Percentiles rank a stretch among this genome's conserved stretches.
phyloP scores from a whole-genome alignment of 2,888 invertebrate species.

The Ormyrus labotus region DNA sequence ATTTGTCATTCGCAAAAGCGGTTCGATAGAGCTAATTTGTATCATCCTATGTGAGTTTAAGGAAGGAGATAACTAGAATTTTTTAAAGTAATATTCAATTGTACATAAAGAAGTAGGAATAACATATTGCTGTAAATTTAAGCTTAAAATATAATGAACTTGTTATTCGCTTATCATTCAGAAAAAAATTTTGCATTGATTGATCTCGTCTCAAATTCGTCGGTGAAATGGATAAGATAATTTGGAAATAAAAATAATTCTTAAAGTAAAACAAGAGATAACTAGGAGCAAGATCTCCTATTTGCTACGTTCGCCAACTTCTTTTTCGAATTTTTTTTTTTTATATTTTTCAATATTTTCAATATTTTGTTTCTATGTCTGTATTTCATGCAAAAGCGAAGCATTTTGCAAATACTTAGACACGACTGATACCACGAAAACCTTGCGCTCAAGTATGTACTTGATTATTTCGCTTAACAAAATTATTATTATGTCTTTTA shows the following conservation, averaged over 20 bases:
- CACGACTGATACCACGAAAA: background rate
- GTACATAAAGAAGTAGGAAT: slow-evolving; percentile 56
- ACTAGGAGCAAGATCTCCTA: too few species aligned
- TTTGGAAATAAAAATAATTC: too few species aligned
- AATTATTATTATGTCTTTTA: too few species aligned
- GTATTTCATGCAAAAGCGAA: too few species aligned
- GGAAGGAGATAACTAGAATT: slow-evolving; percentile 49
- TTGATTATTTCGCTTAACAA: too few species aligned
- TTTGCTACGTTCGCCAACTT: too few species aligned
- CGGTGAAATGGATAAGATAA: slow-evolving; percentile 43
- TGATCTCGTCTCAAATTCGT: slow-evolving; percentile 49
- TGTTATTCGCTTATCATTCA: slow-evolving; percentile 51
- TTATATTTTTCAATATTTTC: too few species aligned
- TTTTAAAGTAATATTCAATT: slow-evolving; percentile 56
- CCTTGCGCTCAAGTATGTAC: too few species aligned
- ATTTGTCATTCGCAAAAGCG: slow-evolving; percentile 51
- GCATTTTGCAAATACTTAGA: background rate
- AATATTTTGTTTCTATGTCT: too few species aligned
- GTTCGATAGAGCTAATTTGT: slow-evolving; percentile 53
- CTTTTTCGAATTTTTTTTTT: too few species aligned
- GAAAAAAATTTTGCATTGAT: slow-evolving; percentile 51
- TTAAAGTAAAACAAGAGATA: too few species aligned
- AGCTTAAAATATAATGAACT: slow-evolving; percentile 54
- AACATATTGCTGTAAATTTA: slow-evolving; percentile 58
- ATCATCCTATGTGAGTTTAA: slow-evolving; percentile 51